These are phyloP conservation scores for Connochaetes taurinus DNA, from an alignment of 2,113 vertebrate species.

Conservation along the genomic window DNA sequence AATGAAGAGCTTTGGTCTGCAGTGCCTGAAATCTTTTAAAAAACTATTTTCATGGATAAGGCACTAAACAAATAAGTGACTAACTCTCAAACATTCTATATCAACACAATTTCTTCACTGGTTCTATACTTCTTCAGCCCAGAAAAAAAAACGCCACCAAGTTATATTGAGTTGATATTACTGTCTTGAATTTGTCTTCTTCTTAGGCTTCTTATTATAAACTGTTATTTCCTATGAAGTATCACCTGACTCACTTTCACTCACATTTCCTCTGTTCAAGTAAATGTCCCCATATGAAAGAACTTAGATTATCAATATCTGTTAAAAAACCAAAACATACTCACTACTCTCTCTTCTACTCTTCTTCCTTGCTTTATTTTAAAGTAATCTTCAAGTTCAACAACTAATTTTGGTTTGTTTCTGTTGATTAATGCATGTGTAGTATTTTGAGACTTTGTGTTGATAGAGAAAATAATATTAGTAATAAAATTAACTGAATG, in stretches of 20 bases:
- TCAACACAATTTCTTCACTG: neutral
- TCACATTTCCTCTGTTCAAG: neutral
- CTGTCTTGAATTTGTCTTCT: neutral
- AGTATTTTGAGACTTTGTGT: neutral
- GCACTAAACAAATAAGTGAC: neutral
- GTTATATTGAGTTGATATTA: neutral
- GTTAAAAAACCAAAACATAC: neutral
- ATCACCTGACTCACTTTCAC: neutral
- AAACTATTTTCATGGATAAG: neutral
- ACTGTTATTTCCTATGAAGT: neutral
- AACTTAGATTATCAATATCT: neutral
- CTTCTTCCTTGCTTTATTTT: neutral
- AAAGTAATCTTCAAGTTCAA: neutral
- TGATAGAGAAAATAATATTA: neutral
- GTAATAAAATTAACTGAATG: neutral
- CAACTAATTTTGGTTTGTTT: neutral
- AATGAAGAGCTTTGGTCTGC: neutral
- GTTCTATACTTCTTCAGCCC: neutral
- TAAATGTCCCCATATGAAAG: neutral
- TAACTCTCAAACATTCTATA: neutral
- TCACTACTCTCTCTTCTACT: neutral
- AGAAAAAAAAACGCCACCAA: neutral
- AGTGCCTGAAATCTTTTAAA: conserved; percentile 45
- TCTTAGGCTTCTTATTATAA: conserved; percentile 10
- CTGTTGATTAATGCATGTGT: neutral